phyloP scores from a whole-genome alignment of 1,140 invertebrate genomes.

The Eriosoma lanigerum region DNA sequence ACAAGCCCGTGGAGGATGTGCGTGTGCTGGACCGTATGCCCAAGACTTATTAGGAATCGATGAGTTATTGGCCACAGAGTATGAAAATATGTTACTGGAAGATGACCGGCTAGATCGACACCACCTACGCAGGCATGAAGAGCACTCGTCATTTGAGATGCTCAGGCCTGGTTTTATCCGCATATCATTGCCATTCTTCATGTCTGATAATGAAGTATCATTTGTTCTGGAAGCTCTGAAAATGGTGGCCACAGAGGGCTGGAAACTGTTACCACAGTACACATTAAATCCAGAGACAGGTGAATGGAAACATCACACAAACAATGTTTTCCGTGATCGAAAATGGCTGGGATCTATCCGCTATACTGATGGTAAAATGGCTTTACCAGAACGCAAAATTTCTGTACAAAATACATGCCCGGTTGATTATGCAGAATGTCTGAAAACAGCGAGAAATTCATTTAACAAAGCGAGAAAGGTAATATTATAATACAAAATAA shows the following conservation, averaged over 20 bases:
- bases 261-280: slow-evolving; percentile 87
- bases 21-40: slow-evolving; percentile 81
- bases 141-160: slow-evolving; percentile 71
- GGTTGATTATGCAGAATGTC: slow-evolving; percentile 72
- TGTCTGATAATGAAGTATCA: slow-evolving; percentile 74
- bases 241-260: slow-evolving; percentile 84
- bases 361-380: slow-evolving; percentile 76
- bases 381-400: slow-evolving; percentile 68
- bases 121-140: slow-evolving; percentile 64
- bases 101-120: slow-evolving; percentile 67
- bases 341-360: slow-evolving; percentile 80
- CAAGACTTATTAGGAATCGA: slow-evolving; percentile 83
- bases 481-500: too few relatives aligned
- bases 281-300: slow-evolving; percentile 82
- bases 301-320: slow-evolving; percentile 84
- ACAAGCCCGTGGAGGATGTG: slow-evolving; percentile 82
- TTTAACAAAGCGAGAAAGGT: slow-evolving; percentile 76
- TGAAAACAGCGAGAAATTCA: slow-evolving; percentile 75
- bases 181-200: slow-evolving; percentile 84
- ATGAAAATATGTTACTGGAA: slow-evolving; percentile 75
- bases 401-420: slow-evolving; percentile 71
- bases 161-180: slow-evolving; percentile 83
- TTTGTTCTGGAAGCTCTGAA: slow-evolving; percentile 83
- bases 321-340: slow-evolving; percentile 70
- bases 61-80: slow-evolving; percentile 71